Base-by-base conservation (phyloP, 2,113 vertebrate species). In the Corythoichthys intestinalis region DNA sequence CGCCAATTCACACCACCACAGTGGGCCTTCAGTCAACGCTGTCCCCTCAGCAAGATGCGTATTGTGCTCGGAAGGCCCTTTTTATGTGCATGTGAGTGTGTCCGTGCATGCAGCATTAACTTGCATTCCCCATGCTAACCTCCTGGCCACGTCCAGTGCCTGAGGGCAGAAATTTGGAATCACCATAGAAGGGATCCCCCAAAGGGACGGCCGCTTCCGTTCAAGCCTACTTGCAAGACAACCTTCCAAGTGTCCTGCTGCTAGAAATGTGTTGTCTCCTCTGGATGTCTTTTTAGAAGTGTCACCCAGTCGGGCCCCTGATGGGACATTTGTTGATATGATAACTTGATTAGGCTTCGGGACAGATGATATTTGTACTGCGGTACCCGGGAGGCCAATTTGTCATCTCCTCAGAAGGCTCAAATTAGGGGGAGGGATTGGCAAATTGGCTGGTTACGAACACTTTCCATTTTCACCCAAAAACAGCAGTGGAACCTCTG, bases 221-320 rank as follows among this genome's bases (percentile, higher is more conserved):
- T 94, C 79, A 91, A 81, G 64, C 75, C 80, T 2, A 50, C 88
- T 87, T 87, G 0, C 41, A 8, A 8, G 4, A 87, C 85, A 90
- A 91, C 89, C 44, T 46, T 65, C 65, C 54, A 66, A 83, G 88
- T 69, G 2, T 91, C 95, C 94, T 57, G 93, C 94, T 95, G 94
- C 91, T 93, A 87, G 91, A 95, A 95, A 96, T 96, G 94, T 94
- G 94, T 94, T 74, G 83, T 86, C 90, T 87, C 86, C 92, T 94
- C 73, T 41, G 85, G 83, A 79, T 87, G 83, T 92, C 89, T 90
- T 89, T 94, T 93, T 92, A 91, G 61, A 78, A 86, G 81, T 85
- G 87, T 93, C 89, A 90, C 81, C 34, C 73, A 73, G 53, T 69
- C 77, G 75, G 89, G 90, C 90, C 87, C 74, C 79, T 70, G 85